Evolutionary conservation across 2,888 invertebrate species (phyloP), one percentile per base, ranked within the genome.

Genomic region (Polia nebulosa): DNA sequence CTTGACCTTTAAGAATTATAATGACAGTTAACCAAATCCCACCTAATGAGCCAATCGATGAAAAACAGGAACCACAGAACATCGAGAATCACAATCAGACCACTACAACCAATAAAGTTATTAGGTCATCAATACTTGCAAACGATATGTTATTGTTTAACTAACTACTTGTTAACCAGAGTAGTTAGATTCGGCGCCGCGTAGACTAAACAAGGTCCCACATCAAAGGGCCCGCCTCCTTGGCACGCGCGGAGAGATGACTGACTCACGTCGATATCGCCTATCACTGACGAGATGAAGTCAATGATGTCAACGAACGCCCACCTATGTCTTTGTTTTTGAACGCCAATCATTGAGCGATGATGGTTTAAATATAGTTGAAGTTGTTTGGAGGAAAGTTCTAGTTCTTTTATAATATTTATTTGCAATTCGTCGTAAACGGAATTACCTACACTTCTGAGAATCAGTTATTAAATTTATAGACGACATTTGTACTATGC

Each of bases 221-320:
- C 80, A 51, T 80, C 58, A 80, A 76, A 76, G 70, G 51, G 51
- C 63, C 49, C 39, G 57, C 53, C 41, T 63, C 51, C 27, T 70
- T 69, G 70, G 81, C 74, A 57, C 56, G 56, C 22, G 32, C 36
- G 17, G 49, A 8, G 34, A n/a, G 67, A 71, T 72, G 67, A 73
- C 52, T 76, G 76, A 81, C 32, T 81, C 73, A 81, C 27, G 67
- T 72, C 68, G 45, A 73, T 70, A 67, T 55, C 60, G 34, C 32
- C 41, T 70, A 76, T 68, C 60, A 27, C 60, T 25, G 56, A 52
- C 32, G 52, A 29, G 29, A 52, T 32, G 52, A 63, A 73, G 84
- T 81, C 76, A 81, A 51, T 51, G 51, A 63, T 73, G 84, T 81
- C 76, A 81, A 74, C 70, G 72, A 20, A 66, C 73, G 65, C 72